A percentile compares a stretch with the other conserved stretches of the same genome.
Evolutionary conservation across 1,140 invertebrate genomes (phyloP).

Genomic region (Mycetomoellerius zeteki): DNA sequence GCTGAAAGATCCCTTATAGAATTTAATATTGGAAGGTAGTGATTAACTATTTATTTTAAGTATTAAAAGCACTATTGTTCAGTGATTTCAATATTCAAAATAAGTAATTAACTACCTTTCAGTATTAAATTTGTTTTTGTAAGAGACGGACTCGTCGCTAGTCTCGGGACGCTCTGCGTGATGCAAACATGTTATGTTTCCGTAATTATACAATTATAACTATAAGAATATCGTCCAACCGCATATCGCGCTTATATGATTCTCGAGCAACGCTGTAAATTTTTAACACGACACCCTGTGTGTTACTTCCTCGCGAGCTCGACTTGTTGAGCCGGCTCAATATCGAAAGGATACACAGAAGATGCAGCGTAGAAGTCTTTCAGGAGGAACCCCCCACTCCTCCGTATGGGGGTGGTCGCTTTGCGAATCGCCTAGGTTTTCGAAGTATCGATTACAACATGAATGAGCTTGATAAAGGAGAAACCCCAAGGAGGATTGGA

Average conservation of each 20-base stretch:
- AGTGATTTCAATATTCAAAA: too few species aligned
- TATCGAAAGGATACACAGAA: constrained; percentile 63
- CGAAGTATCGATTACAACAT: constrained; percentile 20
- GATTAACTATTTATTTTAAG: too few species aligned
- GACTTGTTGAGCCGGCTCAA: constrained; percentile 40
- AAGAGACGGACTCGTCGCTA: not conserved
- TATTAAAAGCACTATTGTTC: too few species aligned
- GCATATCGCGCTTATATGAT: constrained; percentile 27
- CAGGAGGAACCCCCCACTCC: not conserved
- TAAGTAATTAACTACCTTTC: too few species aligned
- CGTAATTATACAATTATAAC: constrained; percentile 58
- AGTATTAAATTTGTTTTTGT: too few species aligned
- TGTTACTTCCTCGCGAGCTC: constrained; percentile 59
- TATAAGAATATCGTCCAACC: constrained; percentile 29
- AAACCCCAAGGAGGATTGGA: not conserved
- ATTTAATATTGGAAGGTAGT: too few species aligned
- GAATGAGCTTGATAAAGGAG: constrained; percentile 3
- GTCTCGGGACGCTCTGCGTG: not conserved
- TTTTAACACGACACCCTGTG: constrained; percentile 67
- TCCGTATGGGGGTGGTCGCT: not conserved
- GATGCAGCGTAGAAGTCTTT: constrained; percentile 48
- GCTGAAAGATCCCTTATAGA: not conserved
- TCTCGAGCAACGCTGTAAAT: constrained; percentile 24
- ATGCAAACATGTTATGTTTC: not conserved
- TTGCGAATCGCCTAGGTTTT: constrained; percentile 11